phyloP scores from a whole-genome alignment of 1,140 invertebrate species.

The Danaus melanippus region DNA sequence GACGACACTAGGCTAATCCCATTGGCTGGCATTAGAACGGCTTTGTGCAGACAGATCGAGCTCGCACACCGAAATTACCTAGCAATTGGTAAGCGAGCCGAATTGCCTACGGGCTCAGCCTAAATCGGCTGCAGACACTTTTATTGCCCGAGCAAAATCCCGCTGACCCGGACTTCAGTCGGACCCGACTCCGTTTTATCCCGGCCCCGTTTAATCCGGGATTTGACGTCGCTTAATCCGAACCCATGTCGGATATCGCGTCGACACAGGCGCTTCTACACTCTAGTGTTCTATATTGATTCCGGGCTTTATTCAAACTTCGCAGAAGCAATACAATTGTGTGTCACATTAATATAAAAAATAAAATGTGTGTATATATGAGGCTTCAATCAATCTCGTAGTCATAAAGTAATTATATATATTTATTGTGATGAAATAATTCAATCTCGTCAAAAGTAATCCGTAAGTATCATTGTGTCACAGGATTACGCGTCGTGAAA shows the following conservation, averaged over 20 bases:
- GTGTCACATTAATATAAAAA: no score
- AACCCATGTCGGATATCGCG: slow-evolving; percentile 70
- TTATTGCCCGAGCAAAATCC: slow-evolving; percentile 70
- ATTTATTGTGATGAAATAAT: slow-evolving; percentile 60
- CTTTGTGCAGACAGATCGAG: slow-evolving; percentile 67
- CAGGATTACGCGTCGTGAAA: slow-evolving; percentile 56
- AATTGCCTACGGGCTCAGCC: slow-evolving; percentile 65
- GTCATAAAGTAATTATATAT: slow-evolving; percentile 37
- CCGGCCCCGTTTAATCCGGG: slow-evolving; percentile 64
- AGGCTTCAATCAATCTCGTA: slow-evolving; percentile 10
- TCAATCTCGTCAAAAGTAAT: slow-evolving; percentile 59
- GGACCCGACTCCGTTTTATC: slow-evolving; percentile 52
- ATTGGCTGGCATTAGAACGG: slow-evolving; percentile 65
- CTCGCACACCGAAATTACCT: slow-evolving; percentile 65
- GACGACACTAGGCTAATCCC: slow-evolving; percentile 64
- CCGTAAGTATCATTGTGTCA: slow-evolving; percentile 60
- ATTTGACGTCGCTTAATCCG: slow-evolving; percentile 72
- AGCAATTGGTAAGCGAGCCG: slow-evolving; percentile 65
- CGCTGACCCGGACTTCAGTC: slow-evolving; percentile 58
- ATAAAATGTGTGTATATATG: no score
- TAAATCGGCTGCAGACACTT: slow-evolving; percentile 73
- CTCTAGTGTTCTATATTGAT: slow-evolving; percentile 57
- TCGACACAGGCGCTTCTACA: slow-evolving; percentile 58
- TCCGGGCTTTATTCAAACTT: slow-evolving; percentile 44
- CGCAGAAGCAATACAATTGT: slow-evolving; percentile 3